Conservation (phyloP, 2,888 invertebrate genomes). For the Periphyllus acericola region DNA sequence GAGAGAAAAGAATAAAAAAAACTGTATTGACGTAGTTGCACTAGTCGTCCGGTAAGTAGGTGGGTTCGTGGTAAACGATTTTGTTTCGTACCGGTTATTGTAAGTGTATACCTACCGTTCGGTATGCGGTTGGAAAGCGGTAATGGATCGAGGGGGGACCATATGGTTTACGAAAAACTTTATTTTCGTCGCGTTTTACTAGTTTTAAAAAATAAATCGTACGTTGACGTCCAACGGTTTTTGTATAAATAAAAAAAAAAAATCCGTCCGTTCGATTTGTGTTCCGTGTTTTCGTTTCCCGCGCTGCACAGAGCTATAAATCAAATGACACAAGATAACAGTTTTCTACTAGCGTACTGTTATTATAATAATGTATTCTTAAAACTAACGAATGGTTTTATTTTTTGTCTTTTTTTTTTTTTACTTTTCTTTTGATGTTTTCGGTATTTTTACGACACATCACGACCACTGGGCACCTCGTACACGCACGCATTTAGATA, state of each 20-base stretch:
- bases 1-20: not conserved
- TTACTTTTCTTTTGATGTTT: not conserved
- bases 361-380: too few species aligned
- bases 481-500: too few species aligned
- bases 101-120: conserved; percentile 24
- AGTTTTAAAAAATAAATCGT: not conserved
- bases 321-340: not conserved
- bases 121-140: conserved; percentile 42
- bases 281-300: not conserved
- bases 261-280: not conserved
- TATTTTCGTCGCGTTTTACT: conserved; percentile 21
- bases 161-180: conserved; percentile 35
- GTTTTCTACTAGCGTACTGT: not conserved
- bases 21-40: not conserved
- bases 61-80: conserved; percentile 33
- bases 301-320: not conserved
- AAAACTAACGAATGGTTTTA: not conserved
- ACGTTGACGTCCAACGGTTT: not conserved
- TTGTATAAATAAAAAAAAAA: not conserved
- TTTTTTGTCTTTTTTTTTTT: too few species aligned
- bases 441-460: not conserved
- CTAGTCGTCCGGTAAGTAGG: not conserved
- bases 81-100: conserved; percentile 52
- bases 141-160: not conserved
- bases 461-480: too few species aligned